Base-by-base conservation (phyloP, 2,888 invertebrate species). In the Strigamia crassipes region DNA sequence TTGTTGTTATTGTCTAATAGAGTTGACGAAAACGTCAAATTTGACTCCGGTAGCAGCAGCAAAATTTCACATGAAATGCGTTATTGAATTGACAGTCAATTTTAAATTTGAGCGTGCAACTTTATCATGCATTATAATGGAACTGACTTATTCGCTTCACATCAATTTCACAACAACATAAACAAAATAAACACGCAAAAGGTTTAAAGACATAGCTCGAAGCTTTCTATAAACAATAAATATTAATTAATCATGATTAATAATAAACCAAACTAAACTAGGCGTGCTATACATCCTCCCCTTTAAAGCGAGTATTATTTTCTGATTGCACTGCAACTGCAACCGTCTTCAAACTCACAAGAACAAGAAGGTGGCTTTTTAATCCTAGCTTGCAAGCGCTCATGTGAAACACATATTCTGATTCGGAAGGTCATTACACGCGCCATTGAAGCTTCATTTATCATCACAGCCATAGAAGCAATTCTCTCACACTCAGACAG, bases 351-450 rank as follows among this genome's bases (percentile, higher is more conserved):
- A 73, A 73, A 73, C n/a, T 56, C 56, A 73, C 13, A 31, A 31
- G 73, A 31, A 73, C 23, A 73, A 31, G 31, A 73, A 73, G 73
- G 27, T 73, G 73, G 73, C 73, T 73, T 73, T 73, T 73, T 73
- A 73, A 73, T 73, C 73, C 73, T 73, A 31, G 73, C 73, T 31
- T 73, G 73, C 73, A 73, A 73, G 73, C 73, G 31, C 73, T 73
- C 73, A 73, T 73, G 73, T 73, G 73, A 73, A 73, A 73, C 73
- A 73, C 73, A 73, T 73, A 73, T 73, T 73, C 73, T 73, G 73
- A 73, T 73, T 73, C 73, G 73, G 73, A 73, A 73, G 73, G 73
- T 73, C 73, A 73, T 73, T 73, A 73, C 73, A 73, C 73, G 73
- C 73, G 31, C 73, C 73, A 73, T 73, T 73, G 73, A 73, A 73